These are phyloP conservation scores for Reticulitermes lucifugus DNA, from an alignment of 2,888 invertebrate genomes.

Conservation along the genomic window DNA sequence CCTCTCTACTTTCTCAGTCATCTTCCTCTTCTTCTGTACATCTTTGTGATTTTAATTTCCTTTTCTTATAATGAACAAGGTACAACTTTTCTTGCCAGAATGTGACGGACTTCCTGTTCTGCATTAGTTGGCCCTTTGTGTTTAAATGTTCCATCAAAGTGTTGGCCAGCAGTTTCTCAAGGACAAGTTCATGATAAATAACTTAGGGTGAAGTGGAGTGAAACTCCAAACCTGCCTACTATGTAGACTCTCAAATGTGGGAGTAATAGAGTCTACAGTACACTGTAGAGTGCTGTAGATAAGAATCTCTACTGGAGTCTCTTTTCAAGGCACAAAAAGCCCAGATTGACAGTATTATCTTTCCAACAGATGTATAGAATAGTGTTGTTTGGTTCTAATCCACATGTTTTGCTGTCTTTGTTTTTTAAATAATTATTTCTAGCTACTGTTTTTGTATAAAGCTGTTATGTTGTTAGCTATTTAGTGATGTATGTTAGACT, in stretches of 20 bases:
- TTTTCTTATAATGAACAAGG: constrained; percentile 17
- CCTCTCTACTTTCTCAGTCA: constrained; percentile 43
- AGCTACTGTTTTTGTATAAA: constrained; percentile 40
- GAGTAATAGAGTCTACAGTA: neutral
- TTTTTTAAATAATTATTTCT: constrained; percentile 44
- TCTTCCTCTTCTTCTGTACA: constrained; percentile 46
- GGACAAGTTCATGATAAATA: constrained; percentile 2
- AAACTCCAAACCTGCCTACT: constrained; percentile 10
- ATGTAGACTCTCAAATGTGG: neutral
- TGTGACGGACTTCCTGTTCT: constrained; percentile 26
- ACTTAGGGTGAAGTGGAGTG: neutral
- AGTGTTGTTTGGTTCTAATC: constrained; percentile 49
- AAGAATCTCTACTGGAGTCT: neutral
- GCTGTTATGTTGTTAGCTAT: constrained; percentile 44
- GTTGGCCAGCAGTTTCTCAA: constrained; percentile 20
- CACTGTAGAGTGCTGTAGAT: neutral
- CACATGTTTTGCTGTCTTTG: constrained; percentile 48
- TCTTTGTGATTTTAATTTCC: constrained; percentile 26
- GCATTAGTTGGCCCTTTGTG: neutral
- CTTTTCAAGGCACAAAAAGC: constrained; percentile 18
- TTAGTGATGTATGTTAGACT: constrained; percentile 15
- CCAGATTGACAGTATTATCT: constrained; percentile 53
- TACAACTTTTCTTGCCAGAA: constrained; percentile 35
- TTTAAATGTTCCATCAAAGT: constrained; percentile 13
- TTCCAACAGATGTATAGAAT: constrained; percentile 46